Base-by-base conservation (phyloP, 2,113 vertebrate species). In the Prochilodus magdalenae region DNA sequence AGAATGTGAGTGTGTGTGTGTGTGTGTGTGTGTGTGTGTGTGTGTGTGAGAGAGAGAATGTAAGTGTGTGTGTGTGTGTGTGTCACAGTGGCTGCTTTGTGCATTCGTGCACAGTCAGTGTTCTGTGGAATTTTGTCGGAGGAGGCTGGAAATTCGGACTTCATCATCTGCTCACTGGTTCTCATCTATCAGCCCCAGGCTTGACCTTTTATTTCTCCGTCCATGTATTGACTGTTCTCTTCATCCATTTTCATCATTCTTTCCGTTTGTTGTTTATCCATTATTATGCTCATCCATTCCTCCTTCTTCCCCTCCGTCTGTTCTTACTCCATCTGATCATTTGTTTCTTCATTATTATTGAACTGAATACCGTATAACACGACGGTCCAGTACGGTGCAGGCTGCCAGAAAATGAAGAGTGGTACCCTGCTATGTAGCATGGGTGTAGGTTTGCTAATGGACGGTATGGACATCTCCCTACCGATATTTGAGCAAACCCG, bases 71-170 rank as follows among this genome's bases (percentile, higher is more conserved):
- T 33, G 63, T 33, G 63, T 30, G 51, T 53, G 51, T n/a, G 65
- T 67, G 18, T 30, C 65, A 67, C 30, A 67, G 65, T 36, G 33
- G 65, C 20, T 67, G 65, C 65, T 36, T 67, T 67, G 65, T 67
- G 20, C 30, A 8, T 36, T 33, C 16, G 16, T 2, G 16, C 30
- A 66, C 27, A 66, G 63, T 30, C 30, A 66, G 63, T 18, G 18
- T 22, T 36, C n/a, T 65, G 62, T 65, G 27, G 26, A 24, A 18
- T 15, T 16, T 2, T 30, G 62, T 67, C 29, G 15, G 6, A 15
- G 15, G 15, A 8, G 53, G 53, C 18, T 57, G 53, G 53, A 57
- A 57, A 57, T 57, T 22, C 53, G 5, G 53, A 53, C 51, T 53
- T 44, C 40, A 44, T 44, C 40, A 44, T 51, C 51, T 53, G 51